Base-by-base conservation (phyloP, 2,113 vertebrate genomes). In the Australoheros scitulus region DNA sequence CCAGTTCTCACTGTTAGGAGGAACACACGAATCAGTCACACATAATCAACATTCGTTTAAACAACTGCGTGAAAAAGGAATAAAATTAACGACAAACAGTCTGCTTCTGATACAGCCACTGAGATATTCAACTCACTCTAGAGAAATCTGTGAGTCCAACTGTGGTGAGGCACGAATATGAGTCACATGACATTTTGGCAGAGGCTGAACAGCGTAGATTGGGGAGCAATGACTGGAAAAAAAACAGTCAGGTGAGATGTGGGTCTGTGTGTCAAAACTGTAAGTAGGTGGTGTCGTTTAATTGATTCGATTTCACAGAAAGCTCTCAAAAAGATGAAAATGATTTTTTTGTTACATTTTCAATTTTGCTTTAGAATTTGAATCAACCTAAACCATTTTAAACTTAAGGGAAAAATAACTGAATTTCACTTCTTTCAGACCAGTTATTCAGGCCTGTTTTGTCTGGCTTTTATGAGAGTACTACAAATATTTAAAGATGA, bases 171-270 rank as follows among this genome's bases (percentile, higher is more conserved):
- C 58, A 72, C 47, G 47, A 82, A 80, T 85, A 56, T 85, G 70
- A 76, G 85, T 78, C 88, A 84, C 26, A 56, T 58, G 72, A 52
- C 22, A 64, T 74, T 85, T 74, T 79, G 68, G 74, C 63, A 79
- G 43, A 61, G 57, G 29, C 26, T 70, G 60, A 80, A 52, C n/a
- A 20, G 57, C 3, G n/a, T 55, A 43, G 24, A 77, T 55, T 56
- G 41, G 29, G 24, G 55, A 76, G 63, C 70, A 80, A 36, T 78
- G 80, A 88, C 36, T 50, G 77, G 41, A 50, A 70, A 11, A 11
- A 70, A 86, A 57, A 50, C 61, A 47, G 43, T 55, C 72, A 75
- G 72, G 64, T 86, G 75, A 77, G 26, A 83, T 79, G 32, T 81
- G 32, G 11, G 61, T 79, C 59, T 82, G 2, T 56, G 64, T 81